Base-by-base conservation (phyloP, 2,113 vertebrate genomes). In the Megaceryle torquata region DNA sequence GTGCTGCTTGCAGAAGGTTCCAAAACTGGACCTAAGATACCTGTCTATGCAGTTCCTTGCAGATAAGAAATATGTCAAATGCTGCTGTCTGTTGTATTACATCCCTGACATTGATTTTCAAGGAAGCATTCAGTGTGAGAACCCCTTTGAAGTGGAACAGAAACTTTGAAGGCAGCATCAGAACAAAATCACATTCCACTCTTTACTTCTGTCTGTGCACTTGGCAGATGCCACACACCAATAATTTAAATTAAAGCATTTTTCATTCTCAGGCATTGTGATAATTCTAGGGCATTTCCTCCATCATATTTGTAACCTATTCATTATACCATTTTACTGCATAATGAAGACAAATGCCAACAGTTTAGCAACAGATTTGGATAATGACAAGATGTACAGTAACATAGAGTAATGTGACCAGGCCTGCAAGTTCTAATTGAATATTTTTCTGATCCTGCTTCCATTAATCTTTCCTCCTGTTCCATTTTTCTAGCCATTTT, bases 271-370 rank as follows among this genome's bases (percentile, higher is more conserved):
- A n/a, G 79, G 37, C 80, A 75, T 96, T 90, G 70, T 82, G 91
- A 94, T 96, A 85, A 92, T 96, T 96, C 91, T 70, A 83, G 94
- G 50, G 51, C 69, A 97, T 97, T 97, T 95, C 91, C 74, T 86
- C 88, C 90, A 93, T 82, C 21, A 89, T 97, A 96, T 97, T 96
- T 97, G 91, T 96, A 98, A 97, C 76, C 95, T 96, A 95, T 97
- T 97, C 94, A 97, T 98, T 97, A 97, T 67, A 89, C 61, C 41
- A 54, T 97, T 98, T 97, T 97, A 80, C 88, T 31, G 33, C 85
- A 82, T 97, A 98, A 98, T 98, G 96, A 98, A 98, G 98, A 98
- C 96, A 97, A 98, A 98, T 97, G 96, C 71, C 93, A 96, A 96
- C 93, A 95, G 95, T 98, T 98, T 97, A 98, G 96, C 96, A 96